Evolutionary conservation across 2,888 invertebrate species (phyloP), one percentile per base, ranked within the genome.

Genomic region (Standfussiana lucernea): DNA sequence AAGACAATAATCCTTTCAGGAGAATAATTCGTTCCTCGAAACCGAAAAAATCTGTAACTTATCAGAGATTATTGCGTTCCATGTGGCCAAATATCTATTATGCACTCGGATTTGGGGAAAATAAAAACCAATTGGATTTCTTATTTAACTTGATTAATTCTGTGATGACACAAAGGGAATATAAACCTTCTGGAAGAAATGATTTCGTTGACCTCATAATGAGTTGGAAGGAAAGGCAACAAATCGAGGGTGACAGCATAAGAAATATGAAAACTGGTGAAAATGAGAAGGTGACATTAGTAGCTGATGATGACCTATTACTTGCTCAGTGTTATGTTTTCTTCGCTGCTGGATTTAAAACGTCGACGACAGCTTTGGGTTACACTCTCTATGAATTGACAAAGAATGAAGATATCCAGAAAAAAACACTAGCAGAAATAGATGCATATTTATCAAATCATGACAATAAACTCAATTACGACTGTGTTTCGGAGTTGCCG

Each of bases 161-260:
- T 24, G 75, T 78, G 7, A 85, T 89, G 50, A 56, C 78, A 5
- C 13, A 64, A 32, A 73, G 88, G 13, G 56, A 85, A 13, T 77
- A 86, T 24, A 75, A 78, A 59, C 28, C 56, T 40, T 72, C 85
- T 6, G 66, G 68, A 8, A 82, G 85, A 45, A 77, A 89, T n/a
- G 89, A 90, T 59, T 90, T 89, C 62, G 77, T 88, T 0, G 89
- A 90, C 24, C 70, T 88, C 5, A 13, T 88, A 37, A 69, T 86
- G 61, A 59, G 40, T 47, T 84, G 79, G 64, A 87, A 82, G 47
- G 75, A 90, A 24, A 85, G 13, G 2, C 56, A 56, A 89, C 73
- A 79, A n/a, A 83, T 93, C 21, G 72, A 61, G 0, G 91, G 91
- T 2, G 90, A 91, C 56, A 89, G 90, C 37, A 83, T 92, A 10